Conservation (phyloP, 2,797 vertebrate genomes). For the Danio choprae region DNA sequence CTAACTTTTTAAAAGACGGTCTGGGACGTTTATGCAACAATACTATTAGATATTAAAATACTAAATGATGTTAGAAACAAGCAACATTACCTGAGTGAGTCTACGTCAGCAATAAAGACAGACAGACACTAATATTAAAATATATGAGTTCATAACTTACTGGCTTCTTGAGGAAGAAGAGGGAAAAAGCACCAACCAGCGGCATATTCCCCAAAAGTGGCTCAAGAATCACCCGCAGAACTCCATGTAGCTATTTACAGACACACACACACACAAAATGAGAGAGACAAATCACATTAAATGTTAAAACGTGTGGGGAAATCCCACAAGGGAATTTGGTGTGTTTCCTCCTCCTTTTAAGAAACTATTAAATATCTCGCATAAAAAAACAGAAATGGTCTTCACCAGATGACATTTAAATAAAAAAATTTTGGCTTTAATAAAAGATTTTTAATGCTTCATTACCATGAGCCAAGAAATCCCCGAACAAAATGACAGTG, state of each 20-base stretch:
- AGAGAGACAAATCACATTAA: not conserved
- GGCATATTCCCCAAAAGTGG: slow-evolving; percentile 95
- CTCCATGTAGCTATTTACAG: slow-evolving; percentile 88
- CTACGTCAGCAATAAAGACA: not conserved
- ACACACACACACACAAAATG: slow-evolving; percentile 24
- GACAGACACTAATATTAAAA: not conserved
- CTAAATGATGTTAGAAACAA: not conserved
- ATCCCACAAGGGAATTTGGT: not conserved
- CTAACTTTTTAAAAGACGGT: too few species aligned
- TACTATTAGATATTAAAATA: not conserved
- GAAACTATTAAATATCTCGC: not conserved
- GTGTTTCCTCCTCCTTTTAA: not conserved
- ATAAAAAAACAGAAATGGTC: not conserved
- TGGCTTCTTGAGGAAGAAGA: slow-evolving; percentile 97
- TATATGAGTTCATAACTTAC: slow-evolving; percentile 78
- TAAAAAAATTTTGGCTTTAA: not conserved
- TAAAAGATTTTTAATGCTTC: not conserved
- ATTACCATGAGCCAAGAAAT: not conserved
- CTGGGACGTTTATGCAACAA: too few species aligned
- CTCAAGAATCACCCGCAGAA: slow-evolving; percentile 94
- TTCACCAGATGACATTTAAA: not conserved
- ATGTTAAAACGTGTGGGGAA: not conserved
- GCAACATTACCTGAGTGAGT: not conserved
- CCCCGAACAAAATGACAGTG: not conserved
- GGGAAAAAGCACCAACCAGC: slow-evolving; percentile 90